Conservation (phyloP, 1,140 invertebrate genomes). For the Drosophila insularis region DNA sequence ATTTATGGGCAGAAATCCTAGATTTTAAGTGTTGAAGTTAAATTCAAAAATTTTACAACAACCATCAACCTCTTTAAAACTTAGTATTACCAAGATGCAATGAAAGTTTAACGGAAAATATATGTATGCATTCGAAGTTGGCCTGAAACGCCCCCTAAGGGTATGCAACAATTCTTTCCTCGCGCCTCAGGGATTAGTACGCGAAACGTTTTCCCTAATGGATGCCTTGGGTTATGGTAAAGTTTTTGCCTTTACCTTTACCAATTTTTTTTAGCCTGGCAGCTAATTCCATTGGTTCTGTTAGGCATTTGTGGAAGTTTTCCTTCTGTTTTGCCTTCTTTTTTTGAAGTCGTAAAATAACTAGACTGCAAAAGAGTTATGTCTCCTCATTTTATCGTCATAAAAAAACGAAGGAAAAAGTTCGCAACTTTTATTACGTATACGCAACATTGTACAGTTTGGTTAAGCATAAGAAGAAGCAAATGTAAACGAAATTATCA, state of each 20-base stretch:
- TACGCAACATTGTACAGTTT: conserved; percentile 43
- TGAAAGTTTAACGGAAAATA: not conserved
- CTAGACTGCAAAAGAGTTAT: not conserved
- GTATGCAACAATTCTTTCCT: not conserved
- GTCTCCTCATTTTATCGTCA: not conserved
- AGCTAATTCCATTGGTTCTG: not conserved
- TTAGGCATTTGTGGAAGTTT: not conserved
- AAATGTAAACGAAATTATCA: conserved; percentile 2
- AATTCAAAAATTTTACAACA: too few relatives aligned
- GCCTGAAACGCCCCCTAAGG: not conserved
- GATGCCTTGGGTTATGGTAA: not conserved
- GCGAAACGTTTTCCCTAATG: not conserved
- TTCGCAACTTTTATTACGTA: conserved; percentile 38
- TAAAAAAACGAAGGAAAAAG: not conserved
- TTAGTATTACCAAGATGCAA: not conserved
- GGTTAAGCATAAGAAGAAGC: not conserved
- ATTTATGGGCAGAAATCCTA: too few relatives aligned
- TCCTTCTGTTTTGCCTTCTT: not conserved
- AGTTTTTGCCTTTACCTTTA: not conserved
- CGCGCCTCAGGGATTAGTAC: not conserved
- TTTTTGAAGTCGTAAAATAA: conserved; percentile 20
- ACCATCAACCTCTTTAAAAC: too few relatives aligned
- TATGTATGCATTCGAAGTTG: not conserved
- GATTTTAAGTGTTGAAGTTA: too few relatives aligned
- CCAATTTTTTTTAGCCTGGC: too few relatives aligned